phyloP scores from a whole-genome alignment of 2,113 vertebrate genomes.

The Nycticebus coucang region DNA sequence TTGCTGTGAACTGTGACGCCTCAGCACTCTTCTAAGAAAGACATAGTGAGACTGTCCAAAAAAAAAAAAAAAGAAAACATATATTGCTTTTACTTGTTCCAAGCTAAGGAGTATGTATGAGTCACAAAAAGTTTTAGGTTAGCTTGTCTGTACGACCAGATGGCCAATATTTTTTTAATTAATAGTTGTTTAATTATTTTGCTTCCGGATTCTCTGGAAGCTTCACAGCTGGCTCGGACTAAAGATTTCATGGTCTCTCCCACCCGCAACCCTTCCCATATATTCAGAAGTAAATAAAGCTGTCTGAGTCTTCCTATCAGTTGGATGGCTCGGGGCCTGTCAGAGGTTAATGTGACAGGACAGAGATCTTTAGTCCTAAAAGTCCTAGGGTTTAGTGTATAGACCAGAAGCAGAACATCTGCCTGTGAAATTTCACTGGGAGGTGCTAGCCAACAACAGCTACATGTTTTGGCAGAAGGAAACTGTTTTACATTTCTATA shows the following conservation, averaged over 20 bases:
- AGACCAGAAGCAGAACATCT: conserved; percentile 63
- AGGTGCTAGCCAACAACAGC: conserved; percentile 31
- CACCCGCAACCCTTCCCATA: conserved; percentile 19
- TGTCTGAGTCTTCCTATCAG: conserved; percentile 61
- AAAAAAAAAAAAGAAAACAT: not conserved
- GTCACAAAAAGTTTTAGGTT: not conserved
- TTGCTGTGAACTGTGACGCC: no score
- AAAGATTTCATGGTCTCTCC: conserved; percentile 57
- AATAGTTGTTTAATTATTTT: not conserved
- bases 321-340: conserved; percentile 24
- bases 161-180: not conserved
- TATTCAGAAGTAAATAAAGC: conserved; percentile 70
- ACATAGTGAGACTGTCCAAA: no score
- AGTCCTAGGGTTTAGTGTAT: not conserved
- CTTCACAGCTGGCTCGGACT: conserved; percentile 77
- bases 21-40: no score
- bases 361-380: conserved; percentile 41
- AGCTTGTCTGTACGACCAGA: not conserved
- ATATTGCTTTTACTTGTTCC: not conserved
- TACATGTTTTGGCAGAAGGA: conserved; percentile 6
- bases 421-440: conserved; percentile 1
- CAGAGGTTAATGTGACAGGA: conserved; percentile 68
- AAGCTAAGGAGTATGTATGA: not conserved
- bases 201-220: conserved; percentile 80
- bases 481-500: conserved; percentile 37